Evolutionary conservation across 2,113 vertebrate species (phyloP).

Genomic region (Catagonus wagneri): DNA sequence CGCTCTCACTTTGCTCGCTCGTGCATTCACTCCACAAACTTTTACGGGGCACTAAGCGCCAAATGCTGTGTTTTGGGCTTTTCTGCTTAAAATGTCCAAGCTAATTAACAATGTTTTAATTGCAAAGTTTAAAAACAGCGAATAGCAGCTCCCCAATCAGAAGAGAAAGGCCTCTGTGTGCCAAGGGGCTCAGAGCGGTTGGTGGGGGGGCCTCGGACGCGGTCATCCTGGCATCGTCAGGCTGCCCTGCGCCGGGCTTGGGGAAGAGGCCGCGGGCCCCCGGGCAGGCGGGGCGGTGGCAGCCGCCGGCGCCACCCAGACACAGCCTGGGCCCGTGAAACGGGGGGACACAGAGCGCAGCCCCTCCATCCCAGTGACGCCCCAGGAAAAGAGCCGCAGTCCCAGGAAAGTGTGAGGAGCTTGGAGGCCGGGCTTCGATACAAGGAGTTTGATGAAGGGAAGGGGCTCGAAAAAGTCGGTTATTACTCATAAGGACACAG

Average conservation of each 20-base stretch:
- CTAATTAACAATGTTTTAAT: not conserved
- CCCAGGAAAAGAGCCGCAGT: fast-evolving
- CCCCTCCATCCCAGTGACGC: not conserved
- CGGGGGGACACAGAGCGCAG: too few relatives aligned
- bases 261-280: too few relatives aligned
- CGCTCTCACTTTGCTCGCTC: not conserved
- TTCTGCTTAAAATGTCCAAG: not conserved
- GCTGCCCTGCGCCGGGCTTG: too few relatives aligned
- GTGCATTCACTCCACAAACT: not conserved
- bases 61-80: too few relatives aligned
- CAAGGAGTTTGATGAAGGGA: not conserved
- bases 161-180: not conserved
- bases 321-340: fast-evolving
- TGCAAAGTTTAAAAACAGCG: not conserved
- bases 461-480: not conserved
- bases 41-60: too few relatives aligned
- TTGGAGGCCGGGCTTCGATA: not conserved
- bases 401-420: fast-evolving
- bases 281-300: not conserved
- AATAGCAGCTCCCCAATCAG: not conserved
- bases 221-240: fast-evolving
- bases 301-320: fast-evolving
- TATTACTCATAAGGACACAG: not conserved
- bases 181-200: not conserved
- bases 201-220: not conserved